Evolutionary conservation across 2,888 invertebrate genomes (phyloP), one percentile per base, ranked within the genome.

Genomic region (Cybosia mesomella): DNA sequence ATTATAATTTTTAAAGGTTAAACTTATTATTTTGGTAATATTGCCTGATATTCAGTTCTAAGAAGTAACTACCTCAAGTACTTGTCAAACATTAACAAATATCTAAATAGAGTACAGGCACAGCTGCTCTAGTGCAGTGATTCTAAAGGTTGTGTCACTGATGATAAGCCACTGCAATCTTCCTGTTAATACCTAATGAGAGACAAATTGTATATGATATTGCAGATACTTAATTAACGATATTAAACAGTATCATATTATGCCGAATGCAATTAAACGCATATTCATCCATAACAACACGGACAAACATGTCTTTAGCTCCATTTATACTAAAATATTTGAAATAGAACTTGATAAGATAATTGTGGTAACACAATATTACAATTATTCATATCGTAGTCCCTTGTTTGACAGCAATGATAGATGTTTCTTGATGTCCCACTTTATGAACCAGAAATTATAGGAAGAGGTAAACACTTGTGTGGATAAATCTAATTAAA

Each of bases 91-190:
- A 43, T 18, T 43, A 1, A 43, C n/a, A n/a, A n/a, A 9, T 49
- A 49, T n/a, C 8, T 49, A 1, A 15, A 39, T 39, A 39, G 49
- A 49, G n/a, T 18, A 18, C 28, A 28, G 5, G 39, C 22, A n/a
- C 9, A 58, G 32, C 43, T 32, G 28, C 28, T 43, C 58, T 13
- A 70, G 36, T 24, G 32, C 66, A 55, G 70, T 69, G 80, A 78
- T 75, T 76, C 66, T 71, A 81, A 81, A 78, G 82, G 76, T 79
- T 76, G 67, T 66, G 70, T 67, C 69, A 67, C 70, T 74, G 82
- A 13, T 18, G 55, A 81, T 82, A 82, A 74, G 70, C 59, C 49
- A 69, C 54, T 54, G 49, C n/a, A n/a, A 54, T 54, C 54, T 67
- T 69, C 67, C 58, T 74, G 77, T 73, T 72, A 69, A 68, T 75